phyloP scores from a whole-genome alignment of 2,113 vertebrate species.

The Brachirus orientalis region DNA sequence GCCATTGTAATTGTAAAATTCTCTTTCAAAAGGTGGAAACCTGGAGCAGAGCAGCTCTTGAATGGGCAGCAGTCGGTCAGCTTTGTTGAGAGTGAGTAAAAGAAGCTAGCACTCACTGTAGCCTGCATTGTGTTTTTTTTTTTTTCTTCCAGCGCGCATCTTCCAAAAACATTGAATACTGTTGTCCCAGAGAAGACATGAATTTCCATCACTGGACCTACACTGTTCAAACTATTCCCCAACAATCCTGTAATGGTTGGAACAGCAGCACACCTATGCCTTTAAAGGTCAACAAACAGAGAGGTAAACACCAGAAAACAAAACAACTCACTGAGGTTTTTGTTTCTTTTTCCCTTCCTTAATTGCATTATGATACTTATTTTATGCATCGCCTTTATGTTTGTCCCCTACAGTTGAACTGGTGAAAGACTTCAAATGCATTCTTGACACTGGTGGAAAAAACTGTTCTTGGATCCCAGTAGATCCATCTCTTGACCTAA shows the following conservation, averaged over 20 bases:
- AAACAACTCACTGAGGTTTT: background rate
- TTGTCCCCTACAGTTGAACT: slow-evolving; percentile 30
- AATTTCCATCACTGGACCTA: fast-evolving
- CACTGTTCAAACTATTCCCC: slow-evolving; percentile 5
- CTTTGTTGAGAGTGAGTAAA: too few relatives aligned
- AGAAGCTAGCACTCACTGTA: background rate
- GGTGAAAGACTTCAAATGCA: slow-evolving; percentile 66
- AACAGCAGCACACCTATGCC: fast-evolving
- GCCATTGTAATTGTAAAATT: too few relatives aligned
- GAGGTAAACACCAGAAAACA: slow-evolving; percentile 35
- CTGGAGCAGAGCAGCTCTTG: too few relatives aligned
- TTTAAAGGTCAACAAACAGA: fast-evolving
- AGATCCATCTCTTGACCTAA: background rate
- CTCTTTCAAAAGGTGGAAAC: too few relatives aligned
- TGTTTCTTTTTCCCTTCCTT: too few relatives aligned
- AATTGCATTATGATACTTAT: too few relatives aligned
- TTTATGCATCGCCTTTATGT: too few relatives aligned
- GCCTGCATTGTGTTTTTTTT: background rate
- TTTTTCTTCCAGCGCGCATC: fast-evolving
- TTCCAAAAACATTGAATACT: fast-evolving
- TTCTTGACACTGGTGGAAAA: fast-evolving
- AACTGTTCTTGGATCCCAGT: slow-evolving; percentile 72
- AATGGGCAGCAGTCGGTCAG: too few relatives aligned
- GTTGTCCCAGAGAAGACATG: background rate
- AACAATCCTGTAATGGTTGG: fast-evolving